phyloP scores from a whole-genome alignment of 2,888 invertebrate species.

The Meliscaeva auricollis region DNA sequence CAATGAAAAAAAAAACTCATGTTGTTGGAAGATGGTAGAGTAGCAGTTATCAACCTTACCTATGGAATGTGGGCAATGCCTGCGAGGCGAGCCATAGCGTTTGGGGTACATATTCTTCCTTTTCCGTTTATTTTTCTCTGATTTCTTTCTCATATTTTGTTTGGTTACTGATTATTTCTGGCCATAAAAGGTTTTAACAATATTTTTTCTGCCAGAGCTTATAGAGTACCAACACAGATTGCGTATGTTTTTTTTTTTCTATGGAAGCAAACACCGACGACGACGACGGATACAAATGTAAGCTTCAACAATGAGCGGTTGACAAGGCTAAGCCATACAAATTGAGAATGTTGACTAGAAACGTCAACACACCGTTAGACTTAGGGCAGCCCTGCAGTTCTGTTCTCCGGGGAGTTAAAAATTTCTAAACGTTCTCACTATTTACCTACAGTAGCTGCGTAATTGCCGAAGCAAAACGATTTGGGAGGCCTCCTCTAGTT shows the following conservation, averaged over 20 bases:
- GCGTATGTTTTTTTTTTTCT: neutral
- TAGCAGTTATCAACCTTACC: neutral
- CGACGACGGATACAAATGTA: conserved; percentile 42
- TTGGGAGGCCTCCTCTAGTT: conserved; percentile 69
- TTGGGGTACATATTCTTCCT: conserved; percentile 54
- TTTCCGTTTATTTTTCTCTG: conserved; percentile 50
- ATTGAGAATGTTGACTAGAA: conserved; percentile 67
- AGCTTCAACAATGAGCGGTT: conserved; percentile 32
- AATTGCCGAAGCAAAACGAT: conserved; percentile 57
- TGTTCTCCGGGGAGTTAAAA: conserved; percentile 4
- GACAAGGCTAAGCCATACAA: conserved; percentile 66
- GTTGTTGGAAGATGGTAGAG: neutral
- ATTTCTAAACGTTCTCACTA: conserved; percentile 53
- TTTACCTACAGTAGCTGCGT: conserved; percentile 60
- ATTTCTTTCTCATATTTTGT: conserved; percentile 16
- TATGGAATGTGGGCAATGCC: conserved; percentile 61
- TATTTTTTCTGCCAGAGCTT: conserved; percentile 16
- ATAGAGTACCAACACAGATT: neutral
- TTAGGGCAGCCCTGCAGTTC: conserved; percentile 30
- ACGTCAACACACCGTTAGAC: conserved; percentile 74
- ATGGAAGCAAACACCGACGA: conserved; percentile 22
- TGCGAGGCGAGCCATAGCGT: conserved; percentile 7
- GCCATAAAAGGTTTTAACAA: conserved; percentile 65
- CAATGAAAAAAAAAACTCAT: conserved; percentile 12
- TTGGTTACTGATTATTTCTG: conserved; percentile 47